Evolutionary conservation across 2,888 invertebrate species (phyloP), one percentile per base, ranked within the genome.

Genomic region (Drosophila neoperkinsi): DNA sequence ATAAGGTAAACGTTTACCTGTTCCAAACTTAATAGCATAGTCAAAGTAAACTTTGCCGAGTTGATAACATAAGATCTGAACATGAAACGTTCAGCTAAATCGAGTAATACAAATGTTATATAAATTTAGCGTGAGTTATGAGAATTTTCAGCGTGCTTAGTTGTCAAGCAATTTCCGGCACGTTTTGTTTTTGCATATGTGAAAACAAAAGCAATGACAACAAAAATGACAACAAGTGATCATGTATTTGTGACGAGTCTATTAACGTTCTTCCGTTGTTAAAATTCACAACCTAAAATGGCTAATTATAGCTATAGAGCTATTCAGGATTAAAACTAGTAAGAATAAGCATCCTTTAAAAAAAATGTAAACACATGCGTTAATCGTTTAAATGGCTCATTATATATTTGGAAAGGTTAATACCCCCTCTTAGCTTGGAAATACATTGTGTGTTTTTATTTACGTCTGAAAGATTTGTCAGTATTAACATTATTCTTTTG

Each of bases 131-230:
- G 67, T 64, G 64, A 77, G 64, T 77, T 79, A 69, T 74, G 82
- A 58, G 76, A 75, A 74, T 84, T 76, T 73, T 79, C 49, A 72
- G 61, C 70, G 52, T 70, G 49, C 59, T 73, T 50, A 25, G 64
- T 38, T 74, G 77, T 90, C 85, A 74, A 76, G 78, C 84, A 75
- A 89, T 82, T 88, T 86, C 90, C 90, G 90, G 90, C 85, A 88
- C 88, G 90, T 38, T 56, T 56, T 28, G 46, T 82, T 87, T 82
- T 75, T 71, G 65, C 81, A 80, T 61, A 66, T 59, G 52, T 58
- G 55, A 34, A 50, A 76, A 56, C 59, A 72, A 62, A 64, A 59
- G 51, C 61, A 53, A 31, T 30, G 49, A 49, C 43, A 59, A 38
- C 46, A 64, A 18, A n/a, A 63, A 50, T 38, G 62, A 25, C 30